A percentile compares a stretch with the other conserved stretches of the same genome.
These are phyloP conservation scores for Graphium colonna DNA, from an alignment of 2,888 invertebrate species.

Conservation along the genomic window DNA sequence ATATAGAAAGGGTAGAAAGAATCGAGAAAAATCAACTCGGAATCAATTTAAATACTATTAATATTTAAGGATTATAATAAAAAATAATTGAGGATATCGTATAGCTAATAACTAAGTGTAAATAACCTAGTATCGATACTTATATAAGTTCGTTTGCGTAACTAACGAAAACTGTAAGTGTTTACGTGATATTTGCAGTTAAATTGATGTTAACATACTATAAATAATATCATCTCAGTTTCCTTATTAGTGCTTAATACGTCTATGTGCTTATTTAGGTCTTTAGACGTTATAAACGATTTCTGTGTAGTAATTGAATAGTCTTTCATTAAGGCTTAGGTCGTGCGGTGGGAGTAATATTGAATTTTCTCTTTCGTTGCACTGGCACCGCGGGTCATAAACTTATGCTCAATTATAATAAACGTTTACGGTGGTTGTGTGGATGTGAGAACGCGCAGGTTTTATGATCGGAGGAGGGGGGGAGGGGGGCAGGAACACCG, in stretches of 20 bases:
- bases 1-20: no score
- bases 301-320: conserved; percentile 1
- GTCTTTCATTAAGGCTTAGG: conserved; percentile 1
- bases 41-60: no score
- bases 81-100: no score
- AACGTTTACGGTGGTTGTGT: conserved; percentile 62
- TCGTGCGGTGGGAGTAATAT: conserved; percentile 35
- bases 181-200: background rate
- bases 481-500: conserved; percentile 45
- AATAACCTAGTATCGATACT: no score
- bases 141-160: no score
- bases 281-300: background rate
- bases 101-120: no score
- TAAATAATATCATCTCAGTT: background rate
- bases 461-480: conserved; percentile 51
- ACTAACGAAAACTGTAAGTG: background rate
- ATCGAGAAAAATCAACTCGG: no score
- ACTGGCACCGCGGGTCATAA: conserved; percentile 61
- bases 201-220: background rate
- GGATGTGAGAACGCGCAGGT: conserved; percentile 64
- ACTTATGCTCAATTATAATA: conserved; percentile 73
- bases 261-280: background rate
- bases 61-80: no score
- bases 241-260: background rate
- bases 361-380: conserved; percentile 56